These are phyloP conservation scores for Epirrita christyi DNA, from an alignment of 2,888 invertebrate species.

Conservation along the genomic window DNA sequence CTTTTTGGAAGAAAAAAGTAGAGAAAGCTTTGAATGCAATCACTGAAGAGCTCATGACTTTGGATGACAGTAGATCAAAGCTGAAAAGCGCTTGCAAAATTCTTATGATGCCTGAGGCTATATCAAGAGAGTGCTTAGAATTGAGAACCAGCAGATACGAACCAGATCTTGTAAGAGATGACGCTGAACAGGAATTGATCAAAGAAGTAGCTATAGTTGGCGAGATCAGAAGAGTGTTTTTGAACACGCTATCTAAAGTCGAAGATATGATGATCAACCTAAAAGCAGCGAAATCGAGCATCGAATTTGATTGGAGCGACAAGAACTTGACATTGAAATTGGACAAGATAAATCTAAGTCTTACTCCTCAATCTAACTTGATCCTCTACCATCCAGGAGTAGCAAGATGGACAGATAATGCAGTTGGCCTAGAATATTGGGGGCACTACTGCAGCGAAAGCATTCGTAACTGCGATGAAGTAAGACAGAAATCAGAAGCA, in stretches of 20 bases:
- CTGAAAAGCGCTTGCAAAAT: constrained; percentile 88
- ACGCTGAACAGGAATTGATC: constrained; percentile 91
- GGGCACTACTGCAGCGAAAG: constrained; percentile 92
- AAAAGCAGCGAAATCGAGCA: constrained; percentile 89
- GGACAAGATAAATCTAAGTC: constrained; percentile 87
- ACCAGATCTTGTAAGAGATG: constrained; percentile 90
- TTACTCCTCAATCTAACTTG: constrained; percentile 87
- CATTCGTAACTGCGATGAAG: constrained; percentile 89
- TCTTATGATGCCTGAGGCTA: constrained; percentile 89
- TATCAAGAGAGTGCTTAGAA: constrained; percentile 89
- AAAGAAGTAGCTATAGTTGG: constrained; percentile 90
- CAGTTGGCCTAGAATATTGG: constrained; percentile 88
- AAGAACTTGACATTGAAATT: constrained; percentile 90
- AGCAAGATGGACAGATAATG: constrained; percentile 90
- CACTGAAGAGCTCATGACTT: constrained; percentile 86
- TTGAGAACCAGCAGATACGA: constrained; percentile 88
- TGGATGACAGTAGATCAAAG: constrained; percentile 87
- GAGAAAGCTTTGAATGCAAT: constrained; percentile 86
- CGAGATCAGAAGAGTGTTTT: constrained; percentile 87
- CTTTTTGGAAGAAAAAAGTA: constrained; percentile 88
- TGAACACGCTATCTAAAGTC: constrained; percentile 86
- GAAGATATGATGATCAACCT: constrained; percentile 87
- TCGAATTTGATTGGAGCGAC: constrained; percentile 96
- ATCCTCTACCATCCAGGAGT: constrained; percentile 92
- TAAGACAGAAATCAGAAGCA: constrained; percentile 88